phyloP scores from a whole-genome alignment of 1,140 invertebrate genomes.

The Drosophila nigrodunni region DNA sequence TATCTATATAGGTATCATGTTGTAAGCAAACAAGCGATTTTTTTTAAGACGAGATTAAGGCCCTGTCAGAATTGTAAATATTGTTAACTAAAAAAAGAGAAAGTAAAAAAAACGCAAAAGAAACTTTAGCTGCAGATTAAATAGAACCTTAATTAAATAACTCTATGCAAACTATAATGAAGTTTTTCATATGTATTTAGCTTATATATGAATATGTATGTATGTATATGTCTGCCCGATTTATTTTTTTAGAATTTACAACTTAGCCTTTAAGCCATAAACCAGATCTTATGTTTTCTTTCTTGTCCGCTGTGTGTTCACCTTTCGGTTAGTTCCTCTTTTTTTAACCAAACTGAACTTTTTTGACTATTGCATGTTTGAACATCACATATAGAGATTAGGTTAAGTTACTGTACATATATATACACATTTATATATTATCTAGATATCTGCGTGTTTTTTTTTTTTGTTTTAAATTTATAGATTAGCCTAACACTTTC shows the following conservation, averaged over 20 bases:
- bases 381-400: slow-evolving; percentile 30
- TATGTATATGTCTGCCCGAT: slow-evolving; percentile 28
- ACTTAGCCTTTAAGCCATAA: slow-evolving; percentile 15
- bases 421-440: slow-evolving; percentile 46
- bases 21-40: slow-evolving; percentile 67
- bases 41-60: slow-evolving; percentile 52
- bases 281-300: slow-evolving; percentile 1
- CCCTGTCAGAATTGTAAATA: slow-evolving; percentile 68
- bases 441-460: slow-evolving; percentile 29
- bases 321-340: slow-evolving; percentile 31
- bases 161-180: slow-evolving; percentile 29
- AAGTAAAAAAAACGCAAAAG: slow-evolving; percentile 32
- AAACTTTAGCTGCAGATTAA: slow-evolving; percentile 60
- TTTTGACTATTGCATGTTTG: slow-evolving; percentile 30
- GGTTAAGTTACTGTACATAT: slow-evolving; percentile 44
- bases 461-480: slow-evolving; percentile 12
- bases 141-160: slow-evolving; percentile 59
- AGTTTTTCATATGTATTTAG: slow-evolving; percentile 36
- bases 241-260: slow-evolving; percentile 31
- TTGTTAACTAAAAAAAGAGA: slow-evolving; percentile 62
- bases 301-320: slow-evolving; percentile 43
- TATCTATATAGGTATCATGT: slow-evolving; percentile 51
- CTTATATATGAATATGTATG: slow-evolving; percentile 9
- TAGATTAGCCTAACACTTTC: slow-evolving; percentile 7
- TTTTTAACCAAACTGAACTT: slow-evolving; percentile 3